Conservation (phyloP, 2,113 vertebrate species). For the Nesogale talazaci region DNA sequence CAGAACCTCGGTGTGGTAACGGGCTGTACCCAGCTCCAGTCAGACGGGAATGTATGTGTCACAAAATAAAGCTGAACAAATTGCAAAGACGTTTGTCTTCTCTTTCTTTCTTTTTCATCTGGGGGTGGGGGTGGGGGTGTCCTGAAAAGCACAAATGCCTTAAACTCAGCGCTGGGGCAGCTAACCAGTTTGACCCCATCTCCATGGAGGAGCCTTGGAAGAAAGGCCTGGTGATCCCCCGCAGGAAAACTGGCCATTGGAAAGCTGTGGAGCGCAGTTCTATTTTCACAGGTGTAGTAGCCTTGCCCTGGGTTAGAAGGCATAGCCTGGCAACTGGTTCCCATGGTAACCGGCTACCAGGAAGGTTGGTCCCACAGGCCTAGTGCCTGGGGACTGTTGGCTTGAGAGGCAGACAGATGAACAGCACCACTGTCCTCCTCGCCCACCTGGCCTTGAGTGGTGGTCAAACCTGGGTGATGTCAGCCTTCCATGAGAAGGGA, state of each 20-base stretch:
- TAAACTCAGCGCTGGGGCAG: background rate
- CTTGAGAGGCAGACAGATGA: background rate
- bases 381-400: background rate
- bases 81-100: background rate
- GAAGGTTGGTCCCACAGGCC: too few species aligned
- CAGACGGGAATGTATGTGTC: background rate
- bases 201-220: background rate
- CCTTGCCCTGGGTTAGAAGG: background rate
- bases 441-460: rapidly evolving
- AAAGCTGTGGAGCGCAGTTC: background rate
- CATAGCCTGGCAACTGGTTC: background rate
- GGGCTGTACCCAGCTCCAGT: background rate
- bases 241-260: background rate
- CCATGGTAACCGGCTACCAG: too few species aligned
- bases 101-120: too few species aligned
- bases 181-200: background rate
- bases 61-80: conserved; percentile 62
- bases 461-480: background rate
- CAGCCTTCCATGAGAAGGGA: background rate
- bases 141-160: background rate
- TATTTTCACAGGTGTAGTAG: background rate
- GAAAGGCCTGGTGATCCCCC: background rate
- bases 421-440: rapidly evolving
- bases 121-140: background rate
- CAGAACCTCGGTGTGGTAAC: background rate